Evolutionary conservation across 2,113 vertebrate species (phyloP), one percentile per base, ranked within the genome.

Genomic region (Microcebus lehilahytsara): DNA sequence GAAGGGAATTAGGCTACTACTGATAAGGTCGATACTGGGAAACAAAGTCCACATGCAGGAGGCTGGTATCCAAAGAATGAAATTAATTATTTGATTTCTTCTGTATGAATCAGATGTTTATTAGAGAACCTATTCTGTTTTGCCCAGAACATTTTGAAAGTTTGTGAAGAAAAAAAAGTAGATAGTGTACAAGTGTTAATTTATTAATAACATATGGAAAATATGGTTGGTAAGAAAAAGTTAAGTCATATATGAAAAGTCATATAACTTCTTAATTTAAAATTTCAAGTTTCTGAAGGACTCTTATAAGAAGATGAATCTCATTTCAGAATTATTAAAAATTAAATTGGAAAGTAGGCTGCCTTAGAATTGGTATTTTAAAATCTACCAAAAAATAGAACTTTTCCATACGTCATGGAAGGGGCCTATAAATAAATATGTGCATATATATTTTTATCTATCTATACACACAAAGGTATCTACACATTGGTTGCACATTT

Each of bases 361-460:
- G 56, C 91, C 86, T 95, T 96, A 72, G 32, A 66, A 85, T 94
- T 81, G 62, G 77, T 92, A 95, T 95, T 97, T 97, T 96, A 72
- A 88, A 97, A 95, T 92, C 34, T 64, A 80, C 85, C n/a, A 72
- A 86, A 86, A 95, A 85, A 79, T 69, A 71, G 53, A 92, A 92
- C 58, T 72, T 93, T 89, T 77, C 84, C 80, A 90, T 94, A 84
- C 92, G 92, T 86, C 11, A 58, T 66, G 62, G 23, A 93, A 87
- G 56, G 58, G 77, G 58, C 46, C 71, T 91, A 77, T 91, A 96
- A 91, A 96, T 97, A 96, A 84, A 95, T 40, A 81, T 71, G 56
- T 93, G 9, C 64, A 58, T 51, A 32, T 62, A 51, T 69, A 37
- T 89, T n/a, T 77, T 49, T 66, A 91, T 64, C 19, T 37, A 20